These are phyloP conservation scores for Microctenopoma lineatum DNA, from an alignment of 2,797 vertebrate species.

Conservation along the genomic window DNA sequence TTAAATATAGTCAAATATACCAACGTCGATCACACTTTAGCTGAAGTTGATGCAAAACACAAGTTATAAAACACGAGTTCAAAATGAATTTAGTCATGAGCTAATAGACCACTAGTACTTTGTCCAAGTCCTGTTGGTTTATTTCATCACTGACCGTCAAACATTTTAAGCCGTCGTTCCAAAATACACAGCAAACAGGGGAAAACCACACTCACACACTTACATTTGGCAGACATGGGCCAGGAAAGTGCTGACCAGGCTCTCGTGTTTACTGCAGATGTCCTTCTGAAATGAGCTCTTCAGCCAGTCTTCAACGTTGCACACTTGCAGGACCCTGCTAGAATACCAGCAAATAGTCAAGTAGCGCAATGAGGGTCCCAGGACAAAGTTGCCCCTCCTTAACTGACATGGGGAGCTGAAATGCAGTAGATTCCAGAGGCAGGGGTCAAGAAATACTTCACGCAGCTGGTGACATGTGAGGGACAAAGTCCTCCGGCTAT, in stretches of 20 bases:
- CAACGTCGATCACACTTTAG: neutral
- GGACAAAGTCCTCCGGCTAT: constrained; percentile 87
- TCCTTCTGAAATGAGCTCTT: constrained; percentile 92
- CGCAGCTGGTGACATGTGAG: constrained; percentile 85
- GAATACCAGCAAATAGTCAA: constrained; percentile 93
- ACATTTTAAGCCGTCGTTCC: neutral
- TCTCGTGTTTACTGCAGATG: constrained; percentile 90
- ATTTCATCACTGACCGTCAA: constrained; percentile 3
- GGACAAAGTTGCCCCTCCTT: constrained; percentile 88
- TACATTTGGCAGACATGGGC: constrained; percentile 79
- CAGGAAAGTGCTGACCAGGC: constrained; percentile 88
- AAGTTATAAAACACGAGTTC: neutral
- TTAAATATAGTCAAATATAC: neutral
- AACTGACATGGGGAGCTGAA: constrained; percentile 90
- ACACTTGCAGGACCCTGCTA: constrained; percentile 90
- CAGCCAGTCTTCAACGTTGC: constrained; percentile 94
- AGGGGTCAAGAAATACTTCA: constrained; percentile 88
- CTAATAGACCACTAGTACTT: neutral
- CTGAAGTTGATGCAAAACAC: neutral
- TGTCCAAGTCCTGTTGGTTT: neutral
- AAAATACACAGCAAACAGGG: constrained; percentile 19
- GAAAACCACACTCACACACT: constrained; percentile 70
- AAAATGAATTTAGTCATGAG: neutral
- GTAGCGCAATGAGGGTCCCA: constrained; percentile 87
- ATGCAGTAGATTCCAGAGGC: constrained; percentile 87